Base-by-base conservation (phyloP, 1,140 invertebrate species). In the Heliconius nattereri region DNA sequence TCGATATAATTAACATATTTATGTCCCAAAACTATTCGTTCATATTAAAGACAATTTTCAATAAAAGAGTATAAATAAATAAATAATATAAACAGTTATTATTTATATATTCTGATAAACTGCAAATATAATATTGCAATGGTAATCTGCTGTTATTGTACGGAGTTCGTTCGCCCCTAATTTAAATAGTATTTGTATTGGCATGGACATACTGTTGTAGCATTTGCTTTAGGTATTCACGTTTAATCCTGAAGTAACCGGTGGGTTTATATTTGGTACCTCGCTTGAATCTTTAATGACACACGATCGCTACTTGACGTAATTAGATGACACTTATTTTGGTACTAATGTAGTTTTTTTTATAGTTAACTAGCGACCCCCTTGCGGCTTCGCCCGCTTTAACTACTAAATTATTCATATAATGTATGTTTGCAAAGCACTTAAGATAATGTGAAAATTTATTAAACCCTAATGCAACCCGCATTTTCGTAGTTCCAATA, bases 161-260 rank as follows among this genome's bases (percentile, higher is more conserved):
- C 72, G 13, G 79, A 84, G 86, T 87, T 89, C 85, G 80, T 86
- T 90, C 81, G 79, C 85, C 82, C 81, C 80, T 82, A 76, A 81
- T 85, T 84, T 84, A 85, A 85, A 83, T 85, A 82, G 75, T 73
- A 80, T 80, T 80, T 76, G 79, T 80, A 80, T 80, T 80, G 57
- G 79, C 75, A 76, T 80, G 72, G 54, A 75, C 79, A 73, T 71
- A 35, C 75, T 66, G 79, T 80, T 76, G 74, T 71, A 76, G 73
- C 74, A 80, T 73, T 70, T 76, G 79, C 32, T 80, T 80, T 80
- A 80, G 79, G 74, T 76, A 80, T 80, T 80, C 79, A 77, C 76
- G 45, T 77, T 45, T 70, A 77, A 66, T 45, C 26, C 74, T 60
- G 23, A 74, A 26, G 37, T 75, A 49, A 60, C 37, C 35, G 37